Evolutionary conservation across 2,888 invertebrate species (phyloP).

Genomic region (Malthinus flaveolus): DNA sequence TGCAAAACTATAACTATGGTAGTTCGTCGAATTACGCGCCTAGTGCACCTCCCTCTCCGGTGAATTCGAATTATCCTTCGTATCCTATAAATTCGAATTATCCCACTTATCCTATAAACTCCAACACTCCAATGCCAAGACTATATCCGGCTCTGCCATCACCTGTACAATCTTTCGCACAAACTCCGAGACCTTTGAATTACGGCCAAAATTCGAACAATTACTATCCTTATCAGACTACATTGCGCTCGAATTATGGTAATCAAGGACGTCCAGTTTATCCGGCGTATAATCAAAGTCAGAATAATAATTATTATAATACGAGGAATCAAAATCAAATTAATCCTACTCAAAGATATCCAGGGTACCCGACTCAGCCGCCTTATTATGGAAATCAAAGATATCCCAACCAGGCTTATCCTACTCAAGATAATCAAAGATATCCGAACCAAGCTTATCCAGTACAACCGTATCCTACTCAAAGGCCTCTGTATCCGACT

Average conservation of each 20-base stretch:
- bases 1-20: neutral
- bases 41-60: conserved; percentile 2
- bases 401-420: neutral
- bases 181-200: neutral
- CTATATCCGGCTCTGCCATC: neutral
- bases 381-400: neutral
- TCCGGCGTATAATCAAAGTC: neutral
- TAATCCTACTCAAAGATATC: neutral
- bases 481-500: neutral
- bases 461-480: neutral
- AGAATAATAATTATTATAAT: too few relatives aligned
- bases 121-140: neutral
- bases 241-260: neutral
- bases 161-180: neutral
- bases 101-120: neutral
- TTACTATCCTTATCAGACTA: neutral
- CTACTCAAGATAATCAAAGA: neutral
- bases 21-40: neutral
- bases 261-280: neutral
- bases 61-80: conserved; percentile 1
- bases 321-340: too few relatives aligned
- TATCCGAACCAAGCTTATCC: too few relatives aligned
- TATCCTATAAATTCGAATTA: neutral
- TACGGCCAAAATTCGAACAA: neutral
- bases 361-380: neutral